Percentiles rank a stretch among this genome's conserved stretches.
These are phyloP conservation scores for Neopipo cinnamomea DNA, from an alignment of 2,113 vertebrate species.

Conservation along the genomic window DNA sequence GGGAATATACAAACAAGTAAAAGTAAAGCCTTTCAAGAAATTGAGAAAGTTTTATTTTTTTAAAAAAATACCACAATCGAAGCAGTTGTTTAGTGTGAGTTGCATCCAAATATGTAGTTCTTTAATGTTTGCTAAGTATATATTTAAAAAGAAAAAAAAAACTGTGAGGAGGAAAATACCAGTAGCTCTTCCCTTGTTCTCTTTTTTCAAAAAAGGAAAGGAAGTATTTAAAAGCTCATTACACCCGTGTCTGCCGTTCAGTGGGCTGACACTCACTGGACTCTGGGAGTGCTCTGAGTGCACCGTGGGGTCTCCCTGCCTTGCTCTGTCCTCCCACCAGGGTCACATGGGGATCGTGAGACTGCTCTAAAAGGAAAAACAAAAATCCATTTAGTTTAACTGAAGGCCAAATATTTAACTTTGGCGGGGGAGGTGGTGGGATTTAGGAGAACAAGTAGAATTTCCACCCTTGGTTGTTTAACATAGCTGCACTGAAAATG, in stretches of 20 bases:
- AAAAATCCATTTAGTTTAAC: constrained; percentile 9
- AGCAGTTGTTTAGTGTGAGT: background rate
- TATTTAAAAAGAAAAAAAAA: background rate
- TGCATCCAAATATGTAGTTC: background rate
- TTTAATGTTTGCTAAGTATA: background rate
- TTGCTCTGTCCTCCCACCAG: background rate
- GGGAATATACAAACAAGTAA: background rate
- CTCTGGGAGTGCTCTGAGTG: background rate
- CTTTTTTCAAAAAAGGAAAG: background rate
- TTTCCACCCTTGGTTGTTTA: background rate
- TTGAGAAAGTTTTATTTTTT: background rate
- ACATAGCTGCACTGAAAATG: background rate
- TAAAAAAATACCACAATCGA: background rate
- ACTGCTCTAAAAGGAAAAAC: background rate
- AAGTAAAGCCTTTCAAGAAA: background rate
- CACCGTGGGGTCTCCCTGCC: background rate
- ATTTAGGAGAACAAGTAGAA: background rate
- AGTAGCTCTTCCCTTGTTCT: background rate
- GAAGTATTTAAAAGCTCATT: constrained; percentile 24
- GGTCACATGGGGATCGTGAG: constrained; percentile 48
- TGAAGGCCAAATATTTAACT: constrained; percentile 33
- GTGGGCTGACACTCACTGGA: background rate
- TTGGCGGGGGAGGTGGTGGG: background rate
- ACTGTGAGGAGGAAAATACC: background rate
- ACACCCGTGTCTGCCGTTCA: background rate